These are phyloP conservation scores for Hypselothyrea guttata DNA, from an alignment of 2,888 invertebrate species.

Conservation along the genomic window DNA sequence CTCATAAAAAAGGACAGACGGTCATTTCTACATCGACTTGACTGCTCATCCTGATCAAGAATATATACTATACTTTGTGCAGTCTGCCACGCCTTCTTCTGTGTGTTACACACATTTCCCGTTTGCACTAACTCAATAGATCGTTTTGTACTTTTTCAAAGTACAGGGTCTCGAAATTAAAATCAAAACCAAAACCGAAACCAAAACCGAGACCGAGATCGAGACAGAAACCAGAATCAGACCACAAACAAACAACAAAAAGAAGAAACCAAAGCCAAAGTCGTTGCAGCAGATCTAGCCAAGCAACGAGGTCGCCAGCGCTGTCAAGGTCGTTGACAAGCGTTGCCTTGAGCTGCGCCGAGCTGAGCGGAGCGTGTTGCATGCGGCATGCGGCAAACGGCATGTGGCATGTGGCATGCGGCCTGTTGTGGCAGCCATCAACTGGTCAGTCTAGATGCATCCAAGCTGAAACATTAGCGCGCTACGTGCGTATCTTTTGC, in stretches of 20 bases:
- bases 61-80: too few relatives aligned
- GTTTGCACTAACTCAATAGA: too few relatives aligned
- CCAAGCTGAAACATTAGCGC: slow-evolving; percentile 42
- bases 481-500: slow-evolving; percentile 1
- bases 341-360: slow-evolving; percentile 46
- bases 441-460: slow-evolving; percentile 28
- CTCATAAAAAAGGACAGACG: too few relatives aligned
- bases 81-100: too few relatives aligned
- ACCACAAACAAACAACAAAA: slow-evolving; percentile 15
- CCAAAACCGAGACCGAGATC: slow-evolving; percentile 14
- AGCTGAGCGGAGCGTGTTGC: slow-evolving; percentile 4
- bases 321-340: slow-evolving; percentile 59
- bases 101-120: too few relatives aligned
- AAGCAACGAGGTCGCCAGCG: slow-evolving; percentile 52
- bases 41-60: too few relatives aligned
- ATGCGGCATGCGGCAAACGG: too few relatives aligned
- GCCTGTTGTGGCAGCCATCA: slow-evolving; percentile 15
- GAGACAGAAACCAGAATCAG: slow-evolving; percentile 8
- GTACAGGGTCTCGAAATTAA: too few relatives aligned
- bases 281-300: slow-evolving; percentile 31
- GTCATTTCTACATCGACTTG: too few relatives aligned
- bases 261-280: slow-evolving; percentile 7
- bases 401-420: slow-evolving; percentile 20
- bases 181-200: too few relatives aligned
- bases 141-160: too few relatives aligned